Evolutionary conservation across 2,797 vertebrate species (phyloP).

Genomic region (Helicolenus hilgendorfi): DNA sequence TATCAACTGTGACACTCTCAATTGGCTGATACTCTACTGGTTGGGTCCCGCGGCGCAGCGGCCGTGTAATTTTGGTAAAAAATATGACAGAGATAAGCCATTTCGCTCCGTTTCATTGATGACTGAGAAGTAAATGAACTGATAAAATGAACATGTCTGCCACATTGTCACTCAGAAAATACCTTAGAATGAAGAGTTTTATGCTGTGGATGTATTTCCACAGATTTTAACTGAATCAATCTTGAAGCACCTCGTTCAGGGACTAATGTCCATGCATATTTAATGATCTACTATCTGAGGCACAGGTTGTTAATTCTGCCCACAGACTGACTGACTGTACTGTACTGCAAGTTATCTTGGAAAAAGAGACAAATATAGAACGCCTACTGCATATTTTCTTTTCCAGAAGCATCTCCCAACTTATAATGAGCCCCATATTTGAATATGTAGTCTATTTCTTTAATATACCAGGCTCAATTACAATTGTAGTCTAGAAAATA

Average conservation of each 20-base stretch:
- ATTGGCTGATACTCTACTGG: constrained; percentile 42
- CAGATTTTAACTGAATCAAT: constrained; percentile 14
- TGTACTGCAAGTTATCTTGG: background rate
- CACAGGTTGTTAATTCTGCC: constrained; percentile 12
- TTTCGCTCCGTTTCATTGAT: constrained; percentile 26
- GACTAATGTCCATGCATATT: constrained; percentile 34
- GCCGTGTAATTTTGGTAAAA: constrained; percentile 47
- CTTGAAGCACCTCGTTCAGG: background rate
- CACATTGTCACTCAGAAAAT: constrained; percentile 19
- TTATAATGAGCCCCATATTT: constrained; percentile 25
- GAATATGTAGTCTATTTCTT: background rate
- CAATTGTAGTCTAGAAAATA: background rate
- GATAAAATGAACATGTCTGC: constrained; percentile 16
- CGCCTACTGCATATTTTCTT: background rate
- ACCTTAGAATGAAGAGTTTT: background rate
- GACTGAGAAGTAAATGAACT: constrained; percentile 35
- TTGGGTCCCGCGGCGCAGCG: constrained; percentile 1
- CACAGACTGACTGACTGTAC: background rate
- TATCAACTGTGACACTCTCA: constrained; percentile 61
- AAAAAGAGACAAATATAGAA: constrained; percentile 13
- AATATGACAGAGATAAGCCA: constrained; percentile 23
- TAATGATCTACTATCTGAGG: constrained; percentile 22
- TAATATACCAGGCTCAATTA: constrained; percentile 1
- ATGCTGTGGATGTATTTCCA: background rate
- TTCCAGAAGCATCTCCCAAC: background rate